Evolutionary conservation across 2,113 vertebrate genomes (phyloP).

Genomic region (Vireo altiloquus): DNA sequence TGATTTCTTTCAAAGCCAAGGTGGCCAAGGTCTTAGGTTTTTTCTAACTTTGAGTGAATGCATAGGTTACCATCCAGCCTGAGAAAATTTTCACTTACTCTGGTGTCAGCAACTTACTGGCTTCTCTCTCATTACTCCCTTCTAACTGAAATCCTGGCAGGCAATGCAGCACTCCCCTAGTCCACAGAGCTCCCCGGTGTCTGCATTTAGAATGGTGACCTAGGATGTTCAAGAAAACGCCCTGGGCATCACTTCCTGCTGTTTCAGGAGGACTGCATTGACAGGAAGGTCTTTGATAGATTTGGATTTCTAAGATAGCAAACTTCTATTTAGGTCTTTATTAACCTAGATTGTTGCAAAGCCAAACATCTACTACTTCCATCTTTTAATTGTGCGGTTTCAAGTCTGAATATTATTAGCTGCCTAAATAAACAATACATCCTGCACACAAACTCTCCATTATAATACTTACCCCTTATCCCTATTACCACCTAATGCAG

Average conservation of each 20-base stretch:
- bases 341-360: background rate
- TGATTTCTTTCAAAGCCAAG: background rate
- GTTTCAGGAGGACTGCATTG: background rate
- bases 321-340: background rate
- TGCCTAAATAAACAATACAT: background rate
- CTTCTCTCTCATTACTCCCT: background rate
- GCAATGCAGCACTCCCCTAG: background rate
- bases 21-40: background rate
- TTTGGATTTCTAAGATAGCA: background rate
- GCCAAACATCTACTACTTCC: background rate
- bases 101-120: background rate
- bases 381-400: background rate
- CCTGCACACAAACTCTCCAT: background rate
- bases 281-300: background rate
- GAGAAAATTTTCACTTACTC: background rate
- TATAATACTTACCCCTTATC: background rate
- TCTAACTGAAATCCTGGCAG: background rate
- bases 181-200: background rate
- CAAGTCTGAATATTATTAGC: background rate
- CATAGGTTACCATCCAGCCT: background rate
- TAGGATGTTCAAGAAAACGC: background rate
- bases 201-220: background rate
- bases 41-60: background rate
- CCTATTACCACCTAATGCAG: background rate
- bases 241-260: background rate